Percentiles rank a stretch among this genome's conserved stretches.
Conservation (phyloP, 2,113 vertebrate species). For the Mustelus asterias region DNA sequence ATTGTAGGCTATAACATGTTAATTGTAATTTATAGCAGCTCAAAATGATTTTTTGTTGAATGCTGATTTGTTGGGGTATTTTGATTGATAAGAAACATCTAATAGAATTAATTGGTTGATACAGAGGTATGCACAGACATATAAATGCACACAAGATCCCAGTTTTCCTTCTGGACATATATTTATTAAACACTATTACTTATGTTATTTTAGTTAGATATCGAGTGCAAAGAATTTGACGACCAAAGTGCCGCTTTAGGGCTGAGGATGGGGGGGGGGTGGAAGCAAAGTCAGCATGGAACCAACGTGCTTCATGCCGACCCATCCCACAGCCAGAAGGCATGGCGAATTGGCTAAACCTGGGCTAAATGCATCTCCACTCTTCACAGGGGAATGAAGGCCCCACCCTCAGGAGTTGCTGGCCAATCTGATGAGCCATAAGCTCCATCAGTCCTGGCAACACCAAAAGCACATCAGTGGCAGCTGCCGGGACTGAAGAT, state of each 20-base stretch:
- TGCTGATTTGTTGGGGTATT: not conserved
- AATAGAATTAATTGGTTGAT: not conserved
- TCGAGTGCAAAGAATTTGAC: not conserved
- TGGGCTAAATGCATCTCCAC: too few species aligned
- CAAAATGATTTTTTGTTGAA: not conserved
- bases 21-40: not conserved
- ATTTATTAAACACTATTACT: not conserved
- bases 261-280: too few species aligned
- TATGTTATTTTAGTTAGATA: not conserved
- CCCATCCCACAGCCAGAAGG: too few species aligned
- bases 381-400: too few species aligned
- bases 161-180: not conserved
- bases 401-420: too few species aligned
- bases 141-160: not conserved
- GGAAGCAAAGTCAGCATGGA: too few species aligned
- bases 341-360: too few species aligned
- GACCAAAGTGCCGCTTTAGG: not conserved
- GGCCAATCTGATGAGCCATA: too few species aligned
- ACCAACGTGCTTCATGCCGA: too few species aligned
- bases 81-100: not conserved
- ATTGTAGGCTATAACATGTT: not conserved
- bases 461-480: too few species aligned
- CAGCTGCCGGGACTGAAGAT: too few species aligned
- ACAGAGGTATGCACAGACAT: not conserved
- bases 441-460: too few species aligned